Conservation (phyloP, 2,113 vertebrate genomes). For the Hassar affinis region DNA sequence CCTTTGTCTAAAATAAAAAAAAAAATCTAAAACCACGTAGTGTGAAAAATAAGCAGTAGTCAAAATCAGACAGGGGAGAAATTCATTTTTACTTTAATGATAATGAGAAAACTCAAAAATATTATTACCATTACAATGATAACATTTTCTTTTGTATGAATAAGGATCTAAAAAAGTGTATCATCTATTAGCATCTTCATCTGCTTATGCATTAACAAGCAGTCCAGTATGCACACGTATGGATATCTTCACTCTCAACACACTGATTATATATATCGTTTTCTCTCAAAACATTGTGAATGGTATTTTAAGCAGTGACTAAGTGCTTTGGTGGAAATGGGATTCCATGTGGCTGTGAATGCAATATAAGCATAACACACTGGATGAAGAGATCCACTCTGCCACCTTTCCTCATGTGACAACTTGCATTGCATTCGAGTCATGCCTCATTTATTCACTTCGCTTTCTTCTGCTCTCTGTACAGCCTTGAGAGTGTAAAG, state of each 20-base stretch:
- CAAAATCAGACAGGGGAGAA: background rate
- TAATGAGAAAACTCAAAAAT: background rate
- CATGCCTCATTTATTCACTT: slow-evolving; percentile 43
- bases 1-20: background rate
- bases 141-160: background rate
- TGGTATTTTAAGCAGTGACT: background rate
- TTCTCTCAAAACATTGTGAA: background rate
- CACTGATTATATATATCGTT: background rate
- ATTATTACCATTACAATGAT: background rate
- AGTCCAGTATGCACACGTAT: background rate
- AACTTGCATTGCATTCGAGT: slow-evolving; percentile 28
- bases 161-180: background rate
- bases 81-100: background rate
- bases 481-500: background rate
- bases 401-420: slow-evolving; percentile 38
- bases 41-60: background rate
- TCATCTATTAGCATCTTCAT: background rate
- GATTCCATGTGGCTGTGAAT: slow-evolving; percentile 34
- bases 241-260: background rate
- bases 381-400: slow-evolving; percentile 31
- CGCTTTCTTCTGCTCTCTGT: background rate
- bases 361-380: slow-evolving; percentile 38
- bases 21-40: background rate
- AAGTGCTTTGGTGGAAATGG: slow-evolving; percentile 31
- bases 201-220: background rate